Percentiles rank a stretch among this genome's conserved stretches.
Conservation (phyloP, 2,888 invertebrate genomes). For the Volucella bombylans region DNA sequence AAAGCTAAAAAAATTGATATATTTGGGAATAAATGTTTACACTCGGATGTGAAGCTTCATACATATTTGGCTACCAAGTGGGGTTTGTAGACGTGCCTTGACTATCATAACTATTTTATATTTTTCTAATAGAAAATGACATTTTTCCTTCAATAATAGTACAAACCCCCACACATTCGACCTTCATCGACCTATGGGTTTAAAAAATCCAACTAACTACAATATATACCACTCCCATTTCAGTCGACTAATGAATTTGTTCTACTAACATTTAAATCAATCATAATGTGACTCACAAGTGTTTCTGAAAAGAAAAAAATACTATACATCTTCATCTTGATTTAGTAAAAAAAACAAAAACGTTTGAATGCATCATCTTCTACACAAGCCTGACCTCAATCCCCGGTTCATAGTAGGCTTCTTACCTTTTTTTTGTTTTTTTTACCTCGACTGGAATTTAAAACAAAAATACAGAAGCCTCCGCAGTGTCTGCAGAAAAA, state of each 20-base stretch:
- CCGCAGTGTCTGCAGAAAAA: constrained; percentile 49
- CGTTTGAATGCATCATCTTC: constrained; percentile 51
- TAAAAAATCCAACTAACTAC: not conserved
- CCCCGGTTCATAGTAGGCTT: constrained; percentile 40
- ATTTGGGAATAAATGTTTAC: too few species aligned
- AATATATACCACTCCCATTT: not conserved
- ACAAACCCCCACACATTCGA: too few species aligned
- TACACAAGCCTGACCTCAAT: constrained; percentile 62
- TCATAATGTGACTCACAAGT: constrained; percentile 30
- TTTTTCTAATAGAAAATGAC: too few species aligned
- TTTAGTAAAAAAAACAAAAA: constrained; percentile 1
- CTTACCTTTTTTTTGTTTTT: constrained; percentile 40
- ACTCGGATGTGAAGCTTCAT: too few species aligned
- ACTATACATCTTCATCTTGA: constrained; percentile 50
- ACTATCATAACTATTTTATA: too few species aligned
- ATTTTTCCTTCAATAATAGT: too few species aligned
- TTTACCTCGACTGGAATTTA: constrained; percentile 35
- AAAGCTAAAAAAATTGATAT: too few species aligned
- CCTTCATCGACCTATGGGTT: too few species aligned
- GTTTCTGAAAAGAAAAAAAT: not conserved
- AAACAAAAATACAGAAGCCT: constrained; percentile 23
- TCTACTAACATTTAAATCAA: not conserved
- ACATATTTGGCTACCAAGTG: too few species aligned
- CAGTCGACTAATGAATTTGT: not conserved
- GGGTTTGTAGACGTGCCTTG: too few species aligned